Base-by-base conservation (phyloP, 2,888 invertebrate genomes). In the Amiota mariae region DNA sequence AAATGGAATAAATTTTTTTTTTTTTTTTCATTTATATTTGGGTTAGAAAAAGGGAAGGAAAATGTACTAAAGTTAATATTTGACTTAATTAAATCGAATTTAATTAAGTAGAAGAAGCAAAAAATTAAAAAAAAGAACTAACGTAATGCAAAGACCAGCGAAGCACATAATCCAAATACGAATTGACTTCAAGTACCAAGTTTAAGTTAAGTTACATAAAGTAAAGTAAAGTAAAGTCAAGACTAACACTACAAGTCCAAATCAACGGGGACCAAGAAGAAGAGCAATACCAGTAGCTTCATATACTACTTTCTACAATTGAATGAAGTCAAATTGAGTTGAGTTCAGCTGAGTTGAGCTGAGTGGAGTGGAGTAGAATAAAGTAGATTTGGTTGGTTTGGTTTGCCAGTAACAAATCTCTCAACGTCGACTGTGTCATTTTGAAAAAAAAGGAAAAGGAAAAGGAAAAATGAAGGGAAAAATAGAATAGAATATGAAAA, bases 11-110 rank as follows among this genome's bases (percentile, higher is more conserved):
- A 2, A 36, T 36, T 36, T 36, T 36, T 36, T 15, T 2, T 67
- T 67, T 51, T 51, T 15, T 12, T 49, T 67, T 1, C 20, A 67
- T 13, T 51, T 67, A 51, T 51, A 12, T 66, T 47, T 73, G 73
- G 68, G 8, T 10, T 59, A 20, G 6, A 59, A 20, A 59, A n/a
- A n/a, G n/a, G n/a, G 20, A 10, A 4, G 54, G n/a, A 51, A 51
- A 51, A 4, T 20, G 59, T n/a, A 36, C 59, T 59, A 73, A 24
- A 68, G 76, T 77, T 78, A 78, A 84, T 81, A 77, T 76, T 80
- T 74, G 80, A 78, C 80, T 79, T 80, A 82, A 85, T 85, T 79
- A 79, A 82, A 80, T 80, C 73, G 80, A 78, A 80, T 78, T 84
- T 79, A 76, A 84, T 85, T 80, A 81, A 80, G 76, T 74, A 61